Evolutionary conservation across 2,113 vertebrate genomes (phyloP).

Genomic region (Coryphaenoides rupestris): DNA sequence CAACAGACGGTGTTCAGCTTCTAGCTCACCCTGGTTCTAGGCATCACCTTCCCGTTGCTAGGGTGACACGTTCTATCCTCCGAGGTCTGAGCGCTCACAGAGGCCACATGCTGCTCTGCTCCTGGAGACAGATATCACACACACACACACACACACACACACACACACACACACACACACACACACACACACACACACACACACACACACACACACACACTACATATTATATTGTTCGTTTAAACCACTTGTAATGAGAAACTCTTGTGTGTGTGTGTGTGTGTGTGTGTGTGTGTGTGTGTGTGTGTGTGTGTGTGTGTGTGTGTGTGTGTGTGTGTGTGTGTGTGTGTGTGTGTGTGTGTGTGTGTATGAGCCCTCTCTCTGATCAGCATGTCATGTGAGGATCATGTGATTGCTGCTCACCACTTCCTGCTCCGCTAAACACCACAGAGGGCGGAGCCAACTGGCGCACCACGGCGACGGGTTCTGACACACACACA

Average conservation of each 20-base stretch:
- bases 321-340: too few relatives aligned
- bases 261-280: background rate
- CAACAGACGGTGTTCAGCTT: too few relatives aligned
- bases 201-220: background rate
- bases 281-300: background rate
- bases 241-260: background rate
- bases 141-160: background rate
- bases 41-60: conserved; percentile 40
- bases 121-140: conserved; percentile 9
- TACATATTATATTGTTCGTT: background rate
- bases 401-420: conserved; percentile 20
- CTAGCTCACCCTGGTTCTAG: conserved; percentile 58
- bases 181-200: background rate
- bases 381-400: too few relatives aligned
- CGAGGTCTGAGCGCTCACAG: conserved; percentile 6
- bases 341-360: too few relatives aligned
- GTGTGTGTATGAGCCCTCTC: too few relatives aligned
- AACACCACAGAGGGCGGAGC: conserved; percentile 26
- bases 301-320: too few relatives aligned
- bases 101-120: conserved; percentile 18
- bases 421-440: conserved; percentile 58
- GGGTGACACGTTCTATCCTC: conserved; percentile 27
- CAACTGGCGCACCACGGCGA: conserved; percentile 23
- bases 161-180: background rate
- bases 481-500: conserved; percentile 52